Evolutionary conservation across 2,888 invertebrate genomes (phyloP).

Genomic region (Andrena hattorfiana): DNA sequence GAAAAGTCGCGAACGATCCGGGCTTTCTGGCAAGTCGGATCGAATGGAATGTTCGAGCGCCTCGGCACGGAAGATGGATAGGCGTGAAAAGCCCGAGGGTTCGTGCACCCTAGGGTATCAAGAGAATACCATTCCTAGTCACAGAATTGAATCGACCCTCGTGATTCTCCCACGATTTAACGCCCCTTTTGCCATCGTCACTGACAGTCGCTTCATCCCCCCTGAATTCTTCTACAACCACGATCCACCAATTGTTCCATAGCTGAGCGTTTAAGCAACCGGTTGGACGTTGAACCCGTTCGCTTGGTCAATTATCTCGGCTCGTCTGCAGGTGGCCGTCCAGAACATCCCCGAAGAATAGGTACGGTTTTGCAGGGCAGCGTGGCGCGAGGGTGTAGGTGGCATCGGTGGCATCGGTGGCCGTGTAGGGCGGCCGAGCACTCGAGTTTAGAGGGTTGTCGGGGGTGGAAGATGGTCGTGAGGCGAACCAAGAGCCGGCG

Average conservation of each 20-base stretch:
- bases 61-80: conserved; percentile 46
- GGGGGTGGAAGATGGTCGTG: conserved; percentile 32
- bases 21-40: conserved; percentile 6
- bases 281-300: not conserved
- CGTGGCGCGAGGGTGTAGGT: conserved; percentile 29
- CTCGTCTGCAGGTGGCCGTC: not conserved
- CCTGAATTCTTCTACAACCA: too few relatives aligned
- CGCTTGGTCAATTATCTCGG: not conserved
- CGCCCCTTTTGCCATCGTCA: not conserved
- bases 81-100: conserved; percentile 45
- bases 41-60: conserved; percentile 49
- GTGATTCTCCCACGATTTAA: conserved; percentile 44
- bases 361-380: conserved; percentile 14
- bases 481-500: conserved; percentile 49
- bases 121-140: conserved; percentile 21
- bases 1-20: conserved; percentile 4
- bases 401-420: conserved; percentile 51
- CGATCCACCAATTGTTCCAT: not conserved
- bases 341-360: conserved; percentile 18
- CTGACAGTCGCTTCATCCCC: too few relatives aligned
- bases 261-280: not conserved
- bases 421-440: conserved; percentile 42
- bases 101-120: conserved; percentile 46
- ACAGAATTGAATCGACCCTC: conserved; percentile 37
- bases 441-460: conserved; percentile 42